Conservation (phyloP, 2,113 vertebrate genomes). For the Sakesphorus luctuosus region DNA sequence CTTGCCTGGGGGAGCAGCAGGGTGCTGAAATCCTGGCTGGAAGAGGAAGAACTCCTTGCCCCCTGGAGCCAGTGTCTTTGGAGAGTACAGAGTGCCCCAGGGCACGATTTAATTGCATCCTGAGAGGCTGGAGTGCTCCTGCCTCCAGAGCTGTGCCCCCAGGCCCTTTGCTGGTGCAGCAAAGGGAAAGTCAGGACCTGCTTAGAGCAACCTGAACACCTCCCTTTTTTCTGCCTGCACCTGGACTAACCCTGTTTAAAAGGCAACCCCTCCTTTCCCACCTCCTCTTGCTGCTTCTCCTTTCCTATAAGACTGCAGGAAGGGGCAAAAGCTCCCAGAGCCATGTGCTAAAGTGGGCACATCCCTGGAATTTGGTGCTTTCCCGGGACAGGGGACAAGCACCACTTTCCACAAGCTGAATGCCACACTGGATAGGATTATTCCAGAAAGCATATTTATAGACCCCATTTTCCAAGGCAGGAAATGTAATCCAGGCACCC, state of each 20-base stretch:
- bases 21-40: not conserved
- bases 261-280: not conserved
- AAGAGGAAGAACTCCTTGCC: not conserved
- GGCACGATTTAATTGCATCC: slow-evolving; percentile 5
- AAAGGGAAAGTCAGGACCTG: not conserved
- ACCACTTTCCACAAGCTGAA: not conserved
- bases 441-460: not conserved
- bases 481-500: not conserved
- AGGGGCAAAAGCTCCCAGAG: not conserved
- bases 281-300: not conserved
- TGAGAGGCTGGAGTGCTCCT: not conserved
- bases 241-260: not conserved
- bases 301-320: not conserved
- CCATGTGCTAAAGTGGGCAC: fast-evolving
- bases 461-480: not conserved
- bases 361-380: not conserved
- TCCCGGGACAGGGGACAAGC: not conserved
- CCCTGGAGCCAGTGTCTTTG: not conserved
- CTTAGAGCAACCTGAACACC: not conserved
- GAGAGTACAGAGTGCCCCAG: not conserved
- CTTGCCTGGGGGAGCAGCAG: not conserved
- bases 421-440: not conserved
- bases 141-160: not conserved
- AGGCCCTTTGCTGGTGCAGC: not conserved
- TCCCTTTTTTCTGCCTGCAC: not conserved